Percentiles rank a stretch among this genome's conserved stretches.
These are phyloP conservation scores for Mercenaria mercenaria DNA, from an alignment of 1,140 invertebrate genomes.

Conservation along the genomic window DNA sequence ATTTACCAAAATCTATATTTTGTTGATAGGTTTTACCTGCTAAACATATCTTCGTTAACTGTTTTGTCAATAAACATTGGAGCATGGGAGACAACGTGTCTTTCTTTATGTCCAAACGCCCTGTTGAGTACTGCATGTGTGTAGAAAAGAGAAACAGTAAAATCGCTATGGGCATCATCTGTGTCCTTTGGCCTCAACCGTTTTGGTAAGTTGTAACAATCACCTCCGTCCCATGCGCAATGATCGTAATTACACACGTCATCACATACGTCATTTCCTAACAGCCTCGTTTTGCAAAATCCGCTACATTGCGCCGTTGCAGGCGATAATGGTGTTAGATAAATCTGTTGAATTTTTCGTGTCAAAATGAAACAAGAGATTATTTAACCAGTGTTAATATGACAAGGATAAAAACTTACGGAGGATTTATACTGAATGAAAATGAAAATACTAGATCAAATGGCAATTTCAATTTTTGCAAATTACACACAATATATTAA, in stretches of 20 bases:
- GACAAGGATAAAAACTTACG: too few relatives aligned
- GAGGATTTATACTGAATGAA: too few relatives aligned
- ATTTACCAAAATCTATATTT: too few relatives aligned
- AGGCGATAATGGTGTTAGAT: too few relatives aligned
- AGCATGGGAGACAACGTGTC: not conserved
- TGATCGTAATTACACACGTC: not conserved
- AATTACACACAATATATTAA: too few relatives aligned
- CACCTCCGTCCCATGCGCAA: not conserved
- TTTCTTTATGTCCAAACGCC: not conserved
- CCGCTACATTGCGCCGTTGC: not conserved
- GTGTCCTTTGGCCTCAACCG: not conserved
- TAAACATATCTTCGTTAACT: not conserved
- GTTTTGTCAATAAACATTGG: not conserved
- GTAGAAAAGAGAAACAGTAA: not conserved
- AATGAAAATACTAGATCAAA: too few relatives aligned
- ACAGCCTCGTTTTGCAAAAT: not conserved
- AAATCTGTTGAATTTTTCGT: too few relatives aligned
- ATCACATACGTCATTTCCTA: not conserved
- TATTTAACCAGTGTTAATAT: too few relatives aligned
- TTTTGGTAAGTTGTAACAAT: not conserved
- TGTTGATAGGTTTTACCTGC: too few relatives aligned
- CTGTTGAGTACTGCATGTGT: not conserved
- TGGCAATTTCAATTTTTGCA: too few relatives aligned
- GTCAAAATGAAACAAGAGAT: too few relatives aligned
- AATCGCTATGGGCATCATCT: not conserved